Base-by-base conservation (phyloP, 2,797 vertebrate genomes). In the Melanogrammus aeglefinus region DNA sequence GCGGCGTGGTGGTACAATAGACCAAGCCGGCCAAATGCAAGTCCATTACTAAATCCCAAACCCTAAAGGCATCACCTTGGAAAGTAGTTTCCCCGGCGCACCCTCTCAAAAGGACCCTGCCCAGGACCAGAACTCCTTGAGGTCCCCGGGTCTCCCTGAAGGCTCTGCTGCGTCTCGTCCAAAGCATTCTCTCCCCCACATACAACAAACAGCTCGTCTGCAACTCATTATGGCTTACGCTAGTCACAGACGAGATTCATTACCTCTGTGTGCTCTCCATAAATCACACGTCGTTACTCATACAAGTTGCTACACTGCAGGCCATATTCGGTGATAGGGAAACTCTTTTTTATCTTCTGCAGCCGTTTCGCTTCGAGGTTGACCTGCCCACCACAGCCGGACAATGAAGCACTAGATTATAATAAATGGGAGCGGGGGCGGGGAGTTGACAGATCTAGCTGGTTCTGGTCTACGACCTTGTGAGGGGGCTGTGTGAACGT, bases 31-130 rank as follows among this genome's bases (percentile, higher is more conserved):
- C 82, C 85, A 92, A 93, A 91, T 91, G 88, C 85, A 76, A 86
- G 74, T 86, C 92, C 92, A 92, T 92, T 91, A 85, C 80, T 80
- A 87, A 79, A 91, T 87, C 24, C 77, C 81, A 80, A 63, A 89
- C 79, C 86, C 83, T 82, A 86, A 90, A 78, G 89, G 87, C 84
- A 79, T 88, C 88, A 91, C 85, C 90, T 90, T 92, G 92, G 10
- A 87, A 90, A 87, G 84, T 82, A 82, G 87, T 76, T 88, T 86
- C 72, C 84, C 79, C 79, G 78, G 80, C 78, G 6, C 57, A n/a
- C 1, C 57, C 4, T 27, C 79, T 85, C 72, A 86, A 90, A 86
- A 84, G 29, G 82, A 47, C 79, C 72, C 51, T 76, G 47, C 63
- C 79, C 24, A 70, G 8, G 69, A 33, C 57, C 31, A 36, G 31